Percentiles rank a stretch among this genome's conserved stretches.
Evolutionary conservation across 1,140 invertebrate genomes (phyloP).

Genomic region (Pogonomyrmex barbatus): DNA sequence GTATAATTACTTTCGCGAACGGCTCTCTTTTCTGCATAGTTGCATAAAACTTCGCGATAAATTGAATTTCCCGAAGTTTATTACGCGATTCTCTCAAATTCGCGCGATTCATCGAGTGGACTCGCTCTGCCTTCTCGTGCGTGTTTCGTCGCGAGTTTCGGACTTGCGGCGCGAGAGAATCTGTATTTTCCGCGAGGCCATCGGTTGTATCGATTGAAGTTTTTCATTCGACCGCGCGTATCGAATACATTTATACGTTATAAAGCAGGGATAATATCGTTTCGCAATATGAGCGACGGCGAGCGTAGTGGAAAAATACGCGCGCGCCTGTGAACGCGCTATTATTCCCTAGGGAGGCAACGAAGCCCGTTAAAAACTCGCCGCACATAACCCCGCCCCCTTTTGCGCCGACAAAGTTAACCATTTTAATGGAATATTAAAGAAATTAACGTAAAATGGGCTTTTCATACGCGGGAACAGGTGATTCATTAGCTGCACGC

Average conservation of each 20-base stretch:
- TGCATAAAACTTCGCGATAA: constrained; percentile 14
- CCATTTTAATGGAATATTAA: constrained; percentile 59
- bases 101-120: neutral
- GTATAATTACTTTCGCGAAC: neutral
- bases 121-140: neutral
- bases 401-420: constrained; percentile 42
- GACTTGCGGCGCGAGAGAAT: neutral
- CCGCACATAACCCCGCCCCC: neutral
- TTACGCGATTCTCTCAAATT: constrained; percentile 35
- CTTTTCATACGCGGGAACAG: constrained; percentile 47
- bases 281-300: constrained; percentile 14
- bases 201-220: constrained; percentile 33
- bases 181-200: neutral
- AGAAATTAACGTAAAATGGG: constrained; percentile 56
- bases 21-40: constrained; percentile 11
- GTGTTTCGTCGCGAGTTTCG: neutral
- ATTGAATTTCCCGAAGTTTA: constrained; percentile 20
- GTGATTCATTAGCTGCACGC: constrained; percentile 50
- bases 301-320: constrained; percentile 43
- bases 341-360: constrained; percentile 49
- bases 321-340: constrained; percentile 26
- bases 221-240: constrained; percentile 47
- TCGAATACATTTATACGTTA: constrained; percentile 57
- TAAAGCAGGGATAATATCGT: constrained; percentile 52
- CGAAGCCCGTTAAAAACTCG: constrained; percentile 37